Percentiles rank a stretch among this genome's conserved stretches.
These are phyloP conservation scores for Ardeotis arabs DNA, from an alignment of 2,113 vertebrate species.

Conservation along the genomic window DNA sequence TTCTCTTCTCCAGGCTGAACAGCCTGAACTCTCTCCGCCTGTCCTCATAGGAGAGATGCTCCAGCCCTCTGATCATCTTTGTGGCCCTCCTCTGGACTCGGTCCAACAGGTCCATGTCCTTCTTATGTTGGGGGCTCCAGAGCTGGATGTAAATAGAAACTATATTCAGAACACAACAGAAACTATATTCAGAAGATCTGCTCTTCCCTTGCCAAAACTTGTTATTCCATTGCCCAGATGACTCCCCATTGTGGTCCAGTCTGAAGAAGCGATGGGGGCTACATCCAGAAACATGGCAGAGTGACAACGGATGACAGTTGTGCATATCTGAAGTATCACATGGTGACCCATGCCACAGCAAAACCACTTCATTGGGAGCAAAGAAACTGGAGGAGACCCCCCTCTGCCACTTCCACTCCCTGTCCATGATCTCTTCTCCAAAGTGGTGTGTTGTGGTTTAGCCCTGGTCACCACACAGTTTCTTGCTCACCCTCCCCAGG, in stretches of 20 bases:
- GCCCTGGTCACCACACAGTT: too few relatives aligned
- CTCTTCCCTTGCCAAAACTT: background rate
- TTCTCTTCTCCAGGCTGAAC: too few relatives aligned
- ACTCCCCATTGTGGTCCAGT: background rate
- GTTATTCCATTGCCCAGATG: accelerated
- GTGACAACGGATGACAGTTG: accelerated
- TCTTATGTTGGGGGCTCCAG: too few relatives aligned
- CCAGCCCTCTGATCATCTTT: too few relatives aligned
- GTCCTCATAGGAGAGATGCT: too few relatives aligned
- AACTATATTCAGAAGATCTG: background rate
- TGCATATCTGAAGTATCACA: background rate
- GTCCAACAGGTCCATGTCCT: too few relatives aligned
- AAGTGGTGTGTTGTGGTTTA: background rate
- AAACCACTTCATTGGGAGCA: background rate
- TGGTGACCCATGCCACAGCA: background rate
- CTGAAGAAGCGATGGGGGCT: background rate
- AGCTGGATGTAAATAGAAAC: too few relatives aligned
- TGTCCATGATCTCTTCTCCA: background rate
- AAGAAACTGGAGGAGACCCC: background rate
- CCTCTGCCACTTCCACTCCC: background rate
- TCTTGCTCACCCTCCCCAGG: too few relatives aligned
- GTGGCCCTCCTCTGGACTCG: too few relatives aligned
- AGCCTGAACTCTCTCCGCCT: too few relatives aligned
- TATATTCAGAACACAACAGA: background rate
- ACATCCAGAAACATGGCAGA: accelerated